phyloP scores from a whole-genome alignment of 2,888 invertebrate species.

The Eristalis tenax region DNA sequence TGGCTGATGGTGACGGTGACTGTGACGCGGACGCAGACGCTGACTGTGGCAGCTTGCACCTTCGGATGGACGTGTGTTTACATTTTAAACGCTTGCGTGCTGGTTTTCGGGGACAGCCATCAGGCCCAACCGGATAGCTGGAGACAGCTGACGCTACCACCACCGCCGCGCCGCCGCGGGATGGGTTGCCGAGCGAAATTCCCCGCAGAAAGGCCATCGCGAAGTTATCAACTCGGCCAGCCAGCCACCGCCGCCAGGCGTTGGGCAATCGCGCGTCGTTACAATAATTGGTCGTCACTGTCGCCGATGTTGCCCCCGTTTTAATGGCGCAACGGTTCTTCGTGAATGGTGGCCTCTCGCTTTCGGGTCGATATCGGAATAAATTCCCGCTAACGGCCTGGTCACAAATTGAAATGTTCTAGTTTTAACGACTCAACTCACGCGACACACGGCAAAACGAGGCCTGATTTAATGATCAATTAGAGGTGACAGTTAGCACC shows the following conservation, averaged over 20 bases:
- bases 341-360: slow-evolving; percentile 21
- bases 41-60: not conserved
- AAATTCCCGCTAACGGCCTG: slow-evolving; percentile 29
- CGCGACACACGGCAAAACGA: not conserved
- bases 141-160: slow-evolving; percentile 6
- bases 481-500: slow-evolving; percentile 40
- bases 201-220: slow-evolving; percentile 44
- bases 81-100: slow-evolving; percentile 51
- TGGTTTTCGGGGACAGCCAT: slow-evolving; percentile 27
- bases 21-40: not conserved
- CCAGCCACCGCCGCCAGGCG: not conserved
- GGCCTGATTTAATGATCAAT: slow-evolving; percentile 42
- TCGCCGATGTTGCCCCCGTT: not conserved
- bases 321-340: slow-evolving; percentile 7
- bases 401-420: slow-evolving; percentile 39
- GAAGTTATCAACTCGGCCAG: slow-evolving; percentile 26
- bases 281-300: slow-evolving; percentile 26
- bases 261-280: slow-evolving; percentile 16
- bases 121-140: slow-evolving; percentile 4
- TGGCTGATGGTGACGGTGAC: not conserved
- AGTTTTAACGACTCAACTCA: not conserved
- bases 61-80: slow-evolving; percentile 48
- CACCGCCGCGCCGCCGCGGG: slow-evolving; percentile 6
- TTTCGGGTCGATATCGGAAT: slow-evolving; percentile 19
- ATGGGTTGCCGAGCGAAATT: slow-evolving; percentile 32